Evolutionary conservation across 2,113 vertebrate genomes (phyloP), one percentile per base, ranked within the genome.

Genomic region (Leiothrix lutea): DNA sequence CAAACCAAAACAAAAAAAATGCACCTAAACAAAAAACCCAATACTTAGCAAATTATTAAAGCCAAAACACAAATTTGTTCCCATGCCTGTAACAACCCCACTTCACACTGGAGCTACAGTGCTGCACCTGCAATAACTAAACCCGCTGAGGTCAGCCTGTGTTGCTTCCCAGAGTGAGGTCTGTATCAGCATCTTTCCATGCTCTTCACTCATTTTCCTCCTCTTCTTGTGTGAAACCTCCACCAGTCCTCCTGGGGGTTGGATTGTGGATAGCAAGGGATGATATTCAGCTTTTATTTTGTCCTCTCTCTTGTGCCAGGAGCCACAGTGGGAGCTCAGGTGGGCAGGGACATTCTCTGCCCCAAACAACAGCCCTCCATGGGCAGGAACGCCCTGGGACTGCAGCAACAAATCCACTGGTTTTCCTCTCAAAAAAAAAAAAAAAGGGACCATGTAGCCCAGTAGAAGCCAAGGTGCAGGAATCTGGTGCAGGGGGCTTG

Each of bases 1-100:
- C 20, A 45, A 53, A 62, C n/a, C 36, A 75, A 18, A 0, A 19
- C 18, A 19, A 26, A 18, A 18, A 20, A 45, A 42, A 66, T 31
- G 33, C 12, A 38, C 36, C 36, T 9, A 38, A 38, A 38, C 20
- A 45, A 53, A 62, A 47, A 12, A 2, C 3, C 12, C 54, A 78
- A 70, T 82, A 66, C 75, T 85, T 75, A 80, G 26, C 80, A 58
- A 70, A 89, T 5, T 3, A 73, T 58, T 92, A 62, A 95, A 94
- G 64, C 33, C 66, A 78, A 82, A 95, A 92, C 42, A 86, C 10
- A 38, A 12, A 82, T 80, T 82, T 94, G 48, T 69, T 92, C 58
- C 62, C 62, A 25, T 74, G 48, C 45, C 58, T 75, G n/a, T 92
- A 48, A 79, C n/a, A 67, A 5, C 21, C 33, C 48, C 44, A 11